A percentile compares a stretch with the other conserved stretches of the same genome.
These are phyloP conservation scores for Antechinus stuartii DNA, from an alignment of 2,113 vertebrate genomes.

Conservation along the genomic window DNA sequence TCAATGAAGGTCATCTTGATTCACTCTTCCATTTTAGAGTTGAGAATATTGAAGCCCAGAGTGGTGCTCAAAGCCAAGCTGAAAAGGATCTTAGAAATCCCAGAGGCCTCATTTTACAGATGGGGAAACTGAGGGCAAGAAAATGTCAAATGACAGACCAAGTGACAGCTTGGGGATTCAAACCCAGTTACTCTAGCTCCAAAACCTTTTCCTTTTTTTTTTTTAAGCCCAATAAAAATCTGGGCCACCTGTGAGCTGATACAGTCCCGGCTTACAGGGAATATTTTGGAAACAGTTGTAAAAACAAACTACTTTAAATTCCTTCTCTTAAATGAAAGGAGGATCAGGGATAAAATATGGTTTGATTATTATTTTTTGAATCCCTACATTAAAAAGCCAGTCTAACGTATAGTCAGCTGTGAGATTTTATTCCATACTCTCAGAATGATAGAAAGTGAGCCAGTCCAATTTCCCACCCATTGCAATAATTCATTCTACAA, in stretches of 20 bases:
- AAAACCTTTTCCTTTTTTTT: neutral
- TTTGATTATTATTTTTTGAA: neutral
- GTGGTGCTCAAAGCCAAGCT: neutral
- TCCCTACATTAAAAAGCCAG: conserved; percentile 1
- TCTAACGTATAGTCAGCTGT: neutral
- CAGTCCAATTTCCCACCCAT: neutral
- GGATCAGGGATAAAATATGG: neutral
- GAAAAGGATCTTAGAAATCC: neutral
- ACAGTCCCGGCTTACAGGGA: neutral
- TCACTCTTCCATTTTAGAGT: neutral
- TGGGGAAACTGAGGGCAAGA: neutral
- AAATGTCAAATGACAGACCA: neutral
- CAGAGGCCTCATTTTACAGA: neutral
- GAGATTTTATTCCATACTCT: neutral
- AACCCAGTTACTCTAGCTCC: neutral
- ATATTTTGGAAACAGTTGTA: neutral
- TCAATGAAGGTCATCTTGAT: neutral
- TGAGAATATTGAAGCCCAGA: neutral
- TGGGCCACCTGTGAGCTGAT: neutral
- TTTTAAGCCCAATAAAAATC: neutral
- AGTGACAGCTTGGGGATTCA: neutral
- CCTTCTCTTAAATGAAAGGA: conserved; percentile 7
- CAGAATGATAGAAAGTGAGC: neutral
- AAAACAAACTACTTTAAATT: conserved; percentile 26
- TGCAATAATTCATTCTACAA: neutral